Evolutionary conservation across 2,888 invertebrate genomes (phyloP), one percentile per base, ranked within the genome.

Genomic region (Phanerotoma sp.): DNA sequence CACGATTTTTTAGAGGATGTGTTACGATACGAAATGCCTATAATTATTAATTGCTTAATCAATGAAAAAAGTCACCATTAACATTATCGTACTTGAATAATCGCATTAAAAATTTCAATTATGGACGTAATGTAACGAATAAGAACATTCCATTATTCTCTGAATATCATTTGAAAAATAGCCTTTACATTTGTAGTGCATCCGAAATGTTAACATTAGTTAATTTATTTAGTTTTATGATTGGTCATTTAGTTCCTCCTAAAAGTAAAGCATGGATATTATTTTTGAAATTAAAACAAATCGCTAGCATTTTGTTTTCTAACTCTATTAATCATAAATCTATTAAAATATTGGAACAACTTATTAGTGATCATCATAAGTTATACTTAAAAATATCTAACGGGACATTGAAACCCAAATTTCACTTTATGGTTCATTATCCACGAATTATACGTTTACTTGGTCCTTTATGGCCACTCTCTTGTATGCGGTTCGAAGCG

Each of bases 401-500:
- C 6, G 25, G 15, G 6, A 11, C n/a, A 13, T 15, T 42, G 25
- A 42, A 25, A 42, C 28, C 42, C 4, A 42, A 42, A 42, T 42
- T 42, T 15, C 28, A 42, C 15, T 42, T 25, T 42, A 10, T 42
- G 11, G n/a, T 42, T n/a, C 42, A 42, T 15, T 42, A 42, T 28
- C n/a, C 42, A 5, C 25, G 42, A 13, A 13, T 42, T 13, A 1
- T 42, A 1, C 13, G 7, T 5, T 2, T 13, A 13, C 21, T 25
- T 2, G 28, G 42, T 10, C 42, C 42, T 15, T 9, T 42, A 22
- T 42, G 3, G 13, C 42, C 42, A 25, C 10, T 25, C n/a, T 42
- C 42, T 16, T 42, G 42, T 25, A 42, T 42, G 22, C 25, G 42
- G 25, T 42, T 42, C 10, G 42, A 28, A 42, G 42, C 25, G 5